Conservation (phyloP, 2,888 invertebrate species). For the Pachymerium ferrugineum region DNA sequence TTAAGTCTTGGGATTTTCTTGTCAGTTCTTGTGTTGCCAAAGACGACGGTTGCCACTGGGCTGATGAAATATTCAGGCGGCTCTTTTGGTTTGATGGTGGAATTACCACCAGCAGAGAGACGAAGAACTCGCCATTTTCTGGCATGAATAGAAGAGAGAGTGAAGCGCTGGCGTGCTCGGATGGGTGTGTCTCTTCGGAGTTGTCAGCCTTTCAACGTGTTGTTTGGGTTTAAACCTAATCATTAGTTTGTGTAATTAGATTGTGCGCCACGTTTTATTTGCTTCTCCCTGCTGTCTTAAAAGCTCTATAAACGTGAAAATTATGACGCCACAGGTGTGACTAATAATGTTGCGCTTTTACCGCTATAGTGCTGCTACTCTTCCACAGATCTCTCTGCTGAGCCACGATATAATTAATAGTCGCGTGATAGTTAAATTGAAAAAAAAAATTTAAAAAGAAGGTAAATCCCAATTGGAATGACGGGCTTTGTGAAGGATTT, state of each 20-base stretch:
- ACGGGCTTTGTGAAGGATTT: too few species aligned
- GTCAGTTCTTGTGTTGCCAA: too few species aligned
- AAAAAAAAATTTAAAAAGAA: not conserved
- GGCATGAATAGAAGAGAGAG: too few species aligned
- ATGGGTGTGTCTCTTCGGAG: not conserved
- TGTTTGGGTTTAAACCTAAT: constrained; percentile 2
- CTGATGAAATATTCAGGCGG: not conserved
- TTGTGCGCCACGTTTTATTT: constrained; percentile 13
- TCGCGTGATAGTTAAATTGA: not conserved
- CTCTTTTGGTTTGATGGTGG: not conserved
- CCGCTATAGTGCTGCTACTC: not conserved
- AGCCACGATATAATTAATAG: not conserved
- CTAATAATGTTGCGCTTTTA: not conserved
- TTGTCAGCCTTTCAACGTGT: not conserved
- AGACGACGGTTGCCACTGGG: not conserved
- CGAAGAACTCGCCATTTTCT: not conserved
- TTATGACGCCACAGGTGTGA: constrained; percentile 8
- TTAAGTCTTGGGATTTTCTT: too few species aligned
- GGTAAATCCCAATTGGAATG: not conserved
- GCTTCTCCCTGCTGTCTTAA: constrained; percentile 4
- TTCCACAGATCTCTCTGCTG: too few species aligned
- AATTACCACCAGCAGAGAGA: not conserved
- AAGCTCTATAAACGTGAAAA: constrained; percentile 6
- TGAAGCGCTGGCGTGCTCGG: not conserved
- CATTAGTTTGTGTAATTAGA: constrained; percentile 13